phyloP scores from a whole-genome alignment of 2,113 vertebrate genomes.

The Grammomys dolichurus region DNA sequence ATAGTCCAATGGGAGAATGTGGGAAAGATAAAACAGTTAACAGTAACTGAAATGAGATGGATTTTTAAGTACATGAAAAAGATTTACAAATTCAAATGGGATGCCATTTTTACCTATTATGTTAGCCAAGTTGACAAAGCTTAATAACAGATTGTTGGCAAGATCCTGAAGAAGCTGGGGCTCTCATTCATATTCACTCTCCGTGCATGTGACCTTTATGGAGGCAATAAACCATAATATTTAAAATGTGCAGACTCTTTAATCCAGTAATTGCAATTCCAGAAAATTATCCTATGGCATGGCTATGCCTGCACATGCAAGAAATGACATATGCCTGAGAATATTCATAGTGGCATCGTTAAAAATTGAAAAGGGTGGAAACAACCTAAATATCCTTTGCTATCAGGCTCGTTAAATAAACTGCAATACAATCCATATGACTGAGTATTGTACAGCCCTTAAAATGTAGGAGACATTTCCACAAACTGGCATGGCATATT shows the following conservation, averaged over 20 bases:
- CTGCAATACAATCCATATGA: neutral
- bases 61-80: conserved; percentile 55
- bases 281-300: conserved; percentile 39
- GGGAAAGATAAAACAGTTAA: conserved; percentile 42
- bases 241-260: conserved; percentile 55
- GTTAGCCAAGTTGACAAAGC: conserved; percentile 60
- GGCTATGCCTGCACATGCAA: neutral
- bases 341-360: conserved; percentile 5
- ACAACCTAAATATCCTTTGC: conserved; percentile 43
- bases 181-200: conserved; percentile 11
- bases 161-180: neutral
- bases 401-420: conserved; percentile 7
- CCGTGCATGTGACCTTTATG: conserved; percentile 34
- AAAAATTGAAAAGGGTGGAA: conserved; percentile 60
- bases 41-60: conserved; percentile 32
- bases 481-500: neutral
- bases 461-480: neutral
- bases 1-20: neutral
- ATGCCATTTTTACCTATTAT: conserved; percentile 55
- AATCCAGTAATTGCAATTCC: conserved; percentile 42
- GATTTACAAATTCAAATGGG: conserved; percentile 51
- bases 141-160: conserved; percentile 55
- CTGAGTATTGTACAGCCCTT: conserved; percentile 6
- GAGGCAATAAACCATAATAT: conserved; percentile 56
- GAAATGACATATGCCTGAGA: conserved; percentile 37